These are phyloP conservation scores for Orthonychiurus folsomi DNA, from an alignment of 2,888 invertebrate genomes.

Conservation along the genomic window DNA sequence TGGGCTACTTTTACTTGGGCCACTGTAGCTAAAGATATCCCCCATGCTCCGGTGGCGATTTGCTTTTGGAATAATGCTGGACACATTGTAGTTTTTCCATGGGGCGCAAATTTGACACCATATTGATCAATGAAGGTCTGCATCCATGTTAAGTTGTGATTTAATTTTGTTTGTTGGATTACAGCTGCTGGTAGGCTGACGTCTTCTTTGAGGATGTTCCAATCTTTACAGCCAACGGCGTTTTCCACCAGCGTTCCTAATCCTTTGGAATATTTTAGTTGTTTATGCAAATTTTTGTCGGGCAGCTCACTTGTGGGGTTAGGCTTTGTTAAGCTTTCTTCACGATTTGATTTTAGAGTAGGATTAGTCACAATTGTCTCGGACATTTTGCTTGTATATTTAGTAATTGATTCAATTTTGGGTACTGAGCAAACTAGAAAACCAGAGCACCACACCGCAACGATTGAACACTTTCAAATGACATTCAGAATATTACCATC, in stretches of 20 bases:
- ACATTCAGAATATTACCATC: too few relatives aligned
- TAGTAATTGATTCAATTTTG: too few relatives aligned
- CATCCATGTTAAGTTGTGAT: constrained; percentile 32
- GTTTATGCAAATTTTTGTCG: too few relatives aligned
- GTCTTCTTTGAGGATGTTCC: constrained; percentile 28
- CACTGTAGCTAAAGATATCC: constrained; percentile 29
- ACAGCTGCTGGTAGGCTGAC: constrained; percentile 33
- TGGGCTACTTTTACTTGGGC: constrained; percentile 16
- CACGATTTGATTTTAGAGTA: too few relatives aligned
- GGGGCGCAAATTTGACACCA: constrained; percentile 25
- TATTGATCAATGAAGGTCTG: constrained; percentile 26
- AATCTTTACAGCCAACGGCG: constrained; percentile 7
- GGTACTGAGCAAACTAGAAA: too few relatives aligned
- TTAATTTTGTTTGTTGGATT: constrained; percentile 16
- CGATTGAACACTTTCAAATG: too few relatives aligned
- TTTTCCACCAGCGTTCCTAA: constrained; percentile 1
- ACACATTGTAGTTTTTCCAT: constrained; percentile 35
- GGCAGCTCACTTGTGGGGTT: too few relatives aligned
- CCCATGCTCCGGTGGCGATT: constrained; percentile 21
- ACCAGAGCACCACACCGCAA: too few relatives aligned
- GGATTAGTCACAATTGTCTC: too few relatives aligned
- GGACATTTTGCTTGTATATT: too few relatives aligned
- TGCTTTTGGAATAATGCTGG: constrained; percentile 29
- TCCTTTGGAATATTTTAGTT: constrained; percentile 8
- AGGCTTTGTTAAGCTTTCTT: too few relatives aligned